Base-by-base conservation (phyloP, 2,888 invertebrate species). In the Microchrysa polita region DNA sequence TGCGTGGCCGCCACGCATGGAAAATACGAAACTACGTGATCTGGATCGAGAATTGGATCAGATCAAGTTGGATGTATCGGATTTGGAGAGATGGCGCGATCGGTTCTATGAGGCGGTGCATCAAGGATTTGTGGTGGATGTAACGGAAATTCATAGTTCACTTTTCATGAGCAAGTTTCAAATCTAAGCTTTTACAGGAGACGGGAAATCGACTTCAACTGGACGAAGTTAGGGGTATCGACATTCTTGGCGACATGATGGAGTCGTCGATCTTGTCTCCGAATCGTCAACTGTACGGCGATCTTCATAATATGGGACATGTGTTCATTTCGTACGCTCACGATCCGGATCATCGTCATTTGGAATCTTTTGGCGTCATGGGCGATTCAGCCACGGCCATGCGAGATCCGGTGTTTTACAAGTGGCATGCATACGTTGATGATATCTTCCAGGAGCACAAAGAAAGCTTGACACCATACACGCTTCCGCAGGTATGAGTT, bases 341-440 rank as follows among this genome's bases (percentile, higher is more conserved):
- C 80, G 93, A 94, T 81, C 93, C 93, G 0, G 92, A 93, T 80
- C 88, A 90, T 79, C 74, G 77, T 57, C 77, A 78, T 74, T 79
- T 92, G 91, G 93, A 93, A 85, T 88, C 89, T 63, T 92, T 92
- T 79, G 91, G 92, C 53, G 91, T 93, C 34, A 94, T 95, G 89
- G 94, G 93, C 0, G 94, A 94, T 80, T 89, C 92, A 0, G 89
- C 93, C 0, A 94, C 94, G 0, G 93, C 94, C 0, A 94, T 95
- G 94, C 87, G 95, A 1, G 95, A 95, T 84, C 94, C 95, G 0
- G 85, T 92, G 18, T 95, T 95, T 87, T 95, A 94, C 85, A 90
- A 93, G 81, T 94, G 92, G 93, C 95, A 95, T 80, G 88, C 91
- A 0, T 91, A 90, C 81, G 86, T 94, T 23, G 93, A 95, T 79